Conservation (phyloP, 2,797 vertebrate species). For the Chelon labrosus region DNA sequence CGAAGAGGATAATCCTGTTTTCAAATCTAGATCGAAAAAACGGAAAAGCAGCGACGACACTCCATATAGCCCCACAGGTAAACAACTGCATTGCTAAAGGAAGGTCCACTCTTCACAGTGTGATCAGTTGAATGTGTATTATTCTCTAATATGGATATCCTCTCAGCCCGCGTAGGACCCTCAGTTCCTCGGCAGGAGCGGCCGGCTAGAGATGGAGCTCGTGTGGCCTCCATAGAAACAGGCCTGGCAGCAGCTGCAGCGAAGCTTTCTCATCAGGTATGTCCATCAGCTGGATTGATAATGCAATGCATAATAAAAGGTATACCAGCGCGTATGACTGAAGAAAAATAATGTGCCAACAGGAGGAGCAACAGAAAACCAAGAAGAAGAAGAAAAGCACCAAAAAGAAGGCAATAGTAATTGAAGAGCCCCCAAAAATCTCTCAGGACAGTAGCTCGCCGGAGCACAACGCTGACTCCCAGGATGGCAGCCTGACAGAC, state of each 20-base stretch:
- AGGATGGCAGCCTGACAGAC: conserved; percentile 92
- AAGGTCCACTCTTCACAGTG: too few species aligned
- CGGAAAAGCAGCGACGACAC: conserved; percentile 97
- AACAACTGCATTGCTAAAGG: neutral
- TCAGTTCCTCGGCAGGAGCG: conserved; percentile 95
- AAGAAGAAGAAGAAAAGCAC: conserved; percentile 96
- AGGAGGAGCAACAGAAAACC: conserved; percentile 97
- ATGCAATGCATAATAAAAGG: neutral
- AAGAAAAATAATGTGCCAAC: neutral
- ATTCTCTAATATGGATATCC: neutral
- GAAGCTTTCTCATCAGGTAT: conserved; percentile 97
- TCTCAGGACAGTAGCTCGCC: conserved; percentile 95
- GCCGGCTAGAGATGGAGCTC: conserved; percentile 94
- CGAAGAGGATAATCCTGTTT: conserved; percentile 98
- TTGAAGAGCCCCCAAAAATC: conserved; percentile 86
- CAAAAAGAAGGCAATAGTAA: conserved; percentile 91
- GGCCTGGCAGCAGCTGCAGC: conserved; percentile 95
- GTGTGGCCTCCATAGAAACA: conserved; percentile 97
- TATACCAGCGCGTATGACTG: neutral
- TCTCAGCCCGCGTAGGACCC: conserved; percentile 93
- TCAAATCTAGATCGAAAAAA: conserved; percentile 99
- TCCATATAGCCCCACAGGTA: conserved; percentile 98
- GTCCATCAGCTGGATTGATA: conserved; percentile 2
- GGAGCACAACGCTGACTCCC: conserved; percentile 90
- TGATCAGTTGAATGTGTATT: neutral